Conservation (phyloP, 2,113 vertebrate species). For the Eretmochelys imbricata region DNA sequence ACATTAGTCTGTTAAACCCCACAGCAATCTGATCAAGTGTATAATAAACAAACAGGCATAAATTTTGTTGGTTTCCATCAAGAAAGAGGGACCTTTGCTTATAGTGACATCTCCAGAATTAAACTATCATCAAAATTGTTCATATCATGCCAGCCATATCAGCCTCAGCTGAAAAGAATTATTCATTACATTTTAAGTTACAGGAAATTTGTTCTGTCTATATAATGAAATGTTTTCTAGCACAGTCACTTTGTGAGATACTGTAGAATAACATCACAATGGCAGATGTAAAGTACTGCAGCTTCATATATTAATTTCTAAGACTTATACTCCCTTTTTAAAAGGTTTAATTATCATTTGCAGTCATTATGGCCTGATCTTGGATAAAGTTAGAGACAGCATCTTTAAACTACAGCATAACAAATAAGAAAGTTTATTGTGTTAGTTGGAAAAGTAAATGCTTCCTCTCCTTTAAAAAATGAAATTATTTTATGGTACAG, state of each 20-base stretch:
- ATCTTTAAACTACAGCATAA: neutral
- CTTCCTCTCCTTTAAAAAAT: neutral
- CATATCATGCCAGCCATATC: neutral
- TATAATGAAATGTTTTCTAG: neutral
- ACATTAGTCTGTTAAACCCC: neutral
- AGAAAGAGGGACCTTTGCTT: neutral
- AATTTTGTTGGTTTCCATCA: neutral
- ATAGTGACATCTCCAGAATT: neutral
- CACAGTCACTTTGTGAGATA: neutral
- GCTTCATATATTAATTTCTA: neutral
- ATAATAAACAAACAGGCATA: neutral
- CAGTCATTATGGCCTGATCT: neutral
- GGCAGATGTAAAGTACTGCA: neutral
- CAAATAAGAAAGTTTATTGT: neutral
- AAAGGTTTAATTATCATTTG: neutral
- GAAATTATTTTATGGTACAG: neutral
- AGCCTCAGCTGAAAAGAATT: neutral
- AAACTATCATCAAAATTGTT: neutral
- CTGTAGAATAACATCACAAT: neutral
- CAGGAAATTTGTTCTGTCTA: neutral
- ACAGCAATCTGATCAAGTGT: neutral
- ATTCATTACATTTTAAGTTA: neutral
- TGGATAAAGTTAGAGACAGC: neutral
- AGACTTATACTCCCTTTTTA: neutral
- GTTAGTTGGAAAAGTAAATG: neutral